Percentiles rank a stretch among this genome's conserved stretches.
Conservation (phyloP, 2,797 vertebrate species). For the Bradypus variegatus region DNA sequence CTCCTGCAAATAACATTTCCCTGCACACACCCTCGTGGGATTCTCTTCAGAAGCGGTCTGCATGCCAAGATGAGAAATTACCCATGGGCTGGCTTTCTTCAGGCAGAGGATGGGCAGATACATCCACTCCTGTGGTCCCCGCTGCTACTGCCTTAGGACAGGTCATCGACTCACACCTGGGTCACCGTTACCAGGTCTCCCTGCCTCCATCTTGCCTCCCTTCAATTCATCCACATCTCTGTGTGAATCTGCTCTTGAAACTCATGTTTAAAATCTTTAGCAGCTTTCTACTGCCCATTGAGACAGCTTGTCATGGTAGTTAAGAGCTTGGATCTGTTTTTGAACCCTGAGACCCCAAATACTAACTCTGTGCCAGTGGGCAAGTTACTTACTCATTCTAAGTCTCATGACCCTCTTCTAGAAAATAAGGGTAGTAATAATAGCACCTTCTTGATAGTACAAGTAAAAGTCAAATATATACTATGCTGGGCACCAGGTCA, state of each 20-base stretch:
- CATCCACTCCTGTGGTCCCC: background rate
- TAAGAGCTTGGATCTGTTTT: background rate
- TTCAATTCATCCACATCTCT: background rate
- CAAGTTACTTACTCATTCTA: background rate
- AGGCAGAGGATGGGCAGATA: background rate
- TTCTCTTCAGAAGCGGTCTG: background rate
- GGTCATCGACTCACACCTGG: background rate
- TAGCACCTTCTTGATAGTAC: background rate
- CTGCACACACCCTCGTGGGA: fast-evolving
- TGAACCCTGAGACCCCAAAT: background rate
- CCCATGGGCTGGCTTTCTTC: background rate
- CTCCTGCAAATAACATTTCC: background rate
- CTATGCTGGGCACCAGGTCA: background rate
- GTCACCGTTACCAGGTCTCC: background rate
- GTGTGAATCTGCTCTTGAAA: background rate
- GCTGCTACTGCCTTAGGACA: background rate
- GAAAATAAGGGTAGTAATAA: background rate
- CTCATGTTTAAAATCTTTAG: background rate
- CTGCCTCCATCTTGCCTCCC: background rate
- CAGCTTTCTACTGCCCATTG: background rate
- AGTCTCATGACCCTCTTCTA: background rate
- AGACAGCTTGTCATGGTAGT: background rate
- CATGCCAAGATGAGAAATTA: background rate
- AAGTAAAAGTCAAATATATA: background rate
- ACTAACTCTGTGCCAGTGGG: background rate